Evolutionary conservation across 2,113 vertebrate species (phyloP).

Genomic region (Erythrocebus patas): DNA sequence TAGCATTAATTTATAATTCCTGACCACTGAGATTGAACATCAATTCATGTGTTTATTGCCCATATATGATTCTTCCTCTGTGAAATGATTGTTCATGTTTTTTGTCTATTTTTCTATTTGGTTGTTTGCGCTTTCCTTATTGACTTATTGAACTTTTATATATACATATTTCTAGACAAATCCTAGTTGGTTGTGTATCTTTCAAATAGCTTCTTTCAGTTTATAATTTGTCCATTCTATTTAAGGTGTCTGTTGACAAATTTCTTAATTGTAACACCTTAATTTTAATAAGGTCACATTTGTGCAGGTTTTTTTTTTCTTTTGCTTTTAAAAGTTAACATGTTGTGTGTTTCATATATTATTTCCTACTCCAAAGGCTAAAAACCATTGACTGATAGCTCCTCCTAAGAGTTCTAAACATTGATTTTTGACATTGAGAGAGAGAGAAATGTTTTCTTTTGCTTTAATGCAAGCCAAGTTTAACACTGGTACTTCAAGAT

Average conservation of each 20-base stretch:
- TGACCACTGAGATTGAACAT: neutral
- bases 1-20: neutral
- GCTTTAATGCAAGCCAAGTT: neutral
- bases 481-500: neutral
- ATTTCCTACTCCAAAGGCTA: neutral
- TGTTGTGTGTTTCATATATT: neutral
- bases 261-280: neutral
- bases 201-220: neutral
- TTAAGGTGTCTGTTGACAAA: neutral
- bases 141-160: neutral
- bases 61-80: neutral
- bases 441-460: neutral
- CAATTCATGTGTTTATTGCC: neutral
- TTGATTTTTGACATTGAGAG: neutral
- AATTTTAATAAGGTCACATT: slow-evolving; percentile 1
- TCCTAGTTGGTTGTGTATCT: neutral
- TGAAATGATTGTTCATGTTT: neutral
- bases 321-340: neutral
- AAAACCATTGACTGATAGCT: neutral
- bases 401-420: neutral
- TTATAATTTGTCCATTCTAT: neutral
- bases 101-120: neutral
- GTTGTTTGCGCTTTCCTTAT: neutral
- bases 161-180: neutral
- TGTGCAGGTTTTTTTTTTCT: neutral